Evolutionary conservation across 2,888 invertebrate species (phyloP).

Genomic region (Doris montereyensis): DNA sequence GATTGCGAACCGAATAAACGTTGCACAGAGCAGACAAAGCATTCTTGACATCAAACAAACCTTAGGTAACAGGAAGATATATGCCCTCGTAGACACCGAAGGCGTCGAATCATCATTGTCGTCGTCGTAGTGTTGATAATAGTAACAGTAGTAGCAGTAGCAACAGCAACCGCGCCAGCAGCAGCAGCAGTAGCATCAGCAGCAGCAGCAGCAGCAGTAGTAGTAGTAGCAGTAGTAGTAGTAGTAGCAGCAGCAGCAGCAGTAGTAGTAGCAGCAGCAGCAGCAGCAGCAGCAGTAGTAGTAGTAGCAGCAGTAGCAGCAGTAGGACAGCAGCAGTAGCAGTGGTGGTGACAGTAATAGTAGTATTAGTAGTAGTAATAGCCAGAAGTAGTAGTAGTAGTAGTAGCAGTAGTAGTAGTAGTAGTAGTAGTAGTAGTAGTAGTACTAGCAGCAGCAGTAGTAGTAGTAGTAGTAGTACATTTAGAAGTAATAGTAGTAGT

Average conservation of each 20-base stretch:
- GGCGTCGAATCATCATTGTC: too few species aligned
- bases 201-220: constrained; percentile 8
- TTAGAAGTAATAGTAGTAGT: too few species aligned
- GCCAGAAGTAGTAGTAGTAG: constrained; percentile 12
- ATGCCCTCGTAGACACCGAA: too few species aligned
- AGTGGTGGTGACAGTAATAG: constrained; percentile 31
- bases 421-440: constrained; percentile 12
- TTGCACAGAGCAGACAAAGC: too few species aligned
- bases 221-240: constrained; percentile 17
- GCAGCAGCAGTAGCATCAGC: too few species aligned
- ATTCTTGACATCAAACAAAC: too few species aligned
- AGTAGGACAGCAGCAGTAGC: too few species aligned
- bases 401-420: constrained; percentile 18
- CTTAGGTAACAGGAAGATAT: too few species aligned
- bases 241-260: constrained; percentile 21
- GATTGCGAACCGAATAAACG: too few species aligned
- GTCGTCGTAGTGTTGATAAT: too few species aligned
- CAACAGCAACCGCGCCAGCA: too few species aligned
- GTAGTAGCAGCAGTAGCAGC: constrained; percentile 27
- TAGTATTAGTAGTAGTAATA: not conserved
- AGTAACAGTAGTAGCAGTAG: too few species aligned
- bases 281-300: constrained; percentile 26
- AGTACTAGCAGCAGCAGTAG: constrained; percentile 16
- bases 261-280: constrained; percentile 24
- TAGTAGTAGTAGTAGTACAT: constrained; percentile 14